phyloP scores from a whole-genome alignment of 2,797 vertebrate species.

The Coendou prehensilis region DNA sequence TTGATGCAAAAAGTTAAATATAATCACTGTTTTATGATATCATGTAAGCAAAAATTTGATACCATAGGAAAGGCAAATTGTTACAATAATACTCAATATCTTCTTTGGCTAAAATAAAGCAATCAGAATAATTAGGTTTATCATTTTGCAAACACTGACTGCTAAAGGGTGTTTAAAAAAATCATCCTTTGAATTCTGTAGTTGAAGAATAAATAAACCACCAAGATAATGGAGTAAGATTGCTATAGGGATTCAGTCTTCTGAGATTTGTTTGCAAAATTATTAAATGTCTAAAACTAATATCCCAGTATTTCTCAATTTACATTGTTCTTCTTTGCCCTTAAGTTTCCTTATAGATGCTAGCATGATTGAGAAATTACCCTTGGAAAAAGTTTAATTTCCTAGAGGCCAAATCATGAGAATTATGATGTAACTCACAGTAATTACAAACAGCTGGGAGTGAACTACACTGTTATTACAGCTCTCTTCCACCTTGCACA shows the following conservation, averaged over 20 bases:
- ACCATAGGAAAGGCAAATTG: not conserved
- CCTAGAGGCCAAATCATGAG: not conserved
- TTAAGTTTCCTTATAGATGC: conserved; percentile 27
- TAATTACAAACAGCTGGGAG: conserved; percentile 49
- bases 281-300: conserved; percentile 51
- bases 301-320: conserved; percentile 21
- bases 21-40: not conserved
- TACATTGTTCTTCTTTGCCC: conserved; percentile 31
- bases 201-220: conserved; percentile 21
- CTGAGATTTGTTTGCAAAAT: conserved; percentile 40
- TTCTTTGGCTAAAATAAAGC: conserved; percentile 11
- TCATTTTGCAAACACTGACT: conserved; percentile 35
- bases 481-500: not conserved
- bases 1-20: conserved; percentile 6
- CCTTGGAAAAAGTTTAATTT: conserved; percentile 68
- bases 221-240: not conserved
- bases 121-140: conserved; percentile 30
- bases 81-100: conserved; percentile 27
- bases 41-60: conserved; percentile 9
- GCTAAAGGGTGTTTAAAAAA: conserved; percentile 26
- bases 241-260: not conserved
- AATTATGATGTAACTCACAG: not conserved
- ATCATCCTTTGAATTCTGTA: conserved; percentile 41
- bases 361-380: not conserved
- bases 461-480: not conserved